Conservation (phyloP, 2,888 invertebrate genomes). For the Brachyptera putata region DNA sequence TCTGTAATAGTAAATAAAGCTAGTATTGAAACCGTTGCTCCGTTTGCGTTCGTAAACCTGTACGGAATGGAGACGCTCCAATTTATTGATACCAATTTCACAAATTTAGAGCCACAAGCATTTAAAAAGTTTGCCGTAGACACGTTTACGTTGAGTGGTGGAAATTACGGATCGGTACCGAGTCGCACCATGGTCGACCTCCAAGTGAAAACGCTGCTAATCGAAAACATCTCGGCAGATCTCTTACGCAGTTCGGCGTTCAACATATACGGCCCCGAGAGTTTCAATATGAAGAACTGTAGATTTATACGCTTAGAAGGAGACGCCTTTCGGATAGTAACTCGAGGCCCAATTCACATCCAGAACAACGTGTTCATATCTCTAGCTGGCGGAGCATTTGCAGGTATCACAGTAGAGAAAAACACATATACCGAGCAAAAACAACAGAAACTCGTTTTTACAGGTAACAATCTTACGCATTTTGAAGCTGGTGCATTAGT, state of each 20-base stretch:
- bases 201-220: conserved; percentile 61
- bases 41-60: conserved; percentile 73
- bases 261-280: conserved; percentile 58
- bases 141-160: conserved; percentile 60
- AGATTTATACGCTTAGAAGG: conserved; percentile 56
- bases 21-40: conserved; percentile 56
- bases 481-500: conserved; percentile 56
- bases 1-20: conserved; percentile 61
- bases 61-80: conserved; percentile 3
- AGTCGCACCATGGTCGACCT: conserved; percentile 71
- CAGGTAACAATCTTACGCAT: conserved; percentile 58
- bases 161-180: conserved; percentile 57
- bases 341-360: conserved; percentile 60
- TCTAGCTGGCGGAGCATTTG: conserved; percentile 58
- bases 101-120: conserved; percentile 58
- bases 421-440: conserved; percentile 27
- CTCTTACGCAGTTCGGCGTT: conserved; percentile 65
- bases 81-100: conserved; percentile 11
- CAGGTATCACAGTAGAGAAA: conserved; percentile 49
- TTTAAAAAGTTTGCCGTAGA: conserved; percentile 74
- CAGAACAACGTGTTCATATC: conserved; percentile 59
- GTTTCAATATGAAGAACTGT: conserved; percentile 58
- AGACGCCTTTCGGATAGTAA: conserved; percentile 59
- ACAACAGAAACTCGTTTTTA: conserved; percentile 54
- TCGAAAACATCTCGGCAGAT: conserved; percentile 61